Percentiles rank a stretch among this genome's conserved stretches.
phyloP scores from a whole-genome alignment of 2,113 vertebrate species.

The Amazona guildingii region DNA sequence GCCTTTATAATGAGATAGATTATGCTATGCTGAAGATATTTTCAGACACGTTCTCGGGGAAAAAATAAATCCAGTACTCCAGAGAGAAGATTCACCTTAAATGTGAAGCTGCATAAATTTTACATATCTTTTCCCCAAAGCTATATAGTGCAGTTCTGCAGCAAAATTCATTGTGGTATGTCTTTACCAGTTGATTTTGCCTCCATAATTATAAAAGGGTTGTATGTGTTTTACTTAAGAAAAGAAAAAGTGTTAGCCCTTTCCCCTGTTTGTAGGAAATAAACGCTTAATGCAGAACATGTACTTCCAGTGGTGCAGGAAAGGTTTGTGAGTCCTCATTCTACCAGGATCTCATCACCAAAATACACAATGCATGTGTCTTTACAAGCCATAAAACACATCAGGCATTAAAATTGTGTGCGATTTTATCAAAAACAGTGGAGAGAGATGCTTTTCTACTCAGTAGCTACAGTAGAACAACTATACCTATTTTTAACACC shows the following conservation, averaged over 20 bases:
- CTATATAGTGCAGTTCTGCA: not conserved
- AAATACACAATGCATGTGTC: accelerated
- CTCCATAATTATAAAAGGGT: not conserved
- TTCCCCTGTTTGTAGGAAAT: not conserved
- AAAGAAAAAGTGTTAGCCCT: not conserved
- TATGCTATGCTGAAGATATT: not conserved
- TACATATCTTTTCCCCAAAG: not conserved
- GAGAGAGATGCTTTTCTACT: not conserved
- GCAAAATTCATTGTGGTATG: not conserved
- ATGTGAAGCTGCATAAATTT: not conserved
- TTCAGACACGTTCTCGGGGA: not conserved
- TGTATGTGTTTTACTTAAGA: not conserved
- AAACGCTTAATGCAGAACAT: not conserved
- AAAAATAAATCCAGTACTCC: not conserved
- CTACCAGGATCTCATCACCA: not conserved
- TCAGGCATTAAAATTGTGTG: not conserved
- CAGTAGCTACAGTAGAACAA: not conserved
- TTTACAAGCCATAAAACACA: not conserved
- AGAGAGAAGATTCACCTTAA: not conserved
- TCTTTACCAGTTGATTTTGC: not conserved
- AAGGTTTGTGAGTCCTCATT: not conserved
- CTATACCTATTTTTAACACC: not conserved
- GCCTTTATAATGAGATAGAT: not conserved
- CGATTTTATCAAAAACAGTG: not conserved
- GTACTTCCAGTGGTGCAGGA: not conserved